Evolutionary conservation across 2,113 vertebrate species (phyloP), one percentile per base, ranked within the genome.

Genomic region (Rhea americana): DNA sequence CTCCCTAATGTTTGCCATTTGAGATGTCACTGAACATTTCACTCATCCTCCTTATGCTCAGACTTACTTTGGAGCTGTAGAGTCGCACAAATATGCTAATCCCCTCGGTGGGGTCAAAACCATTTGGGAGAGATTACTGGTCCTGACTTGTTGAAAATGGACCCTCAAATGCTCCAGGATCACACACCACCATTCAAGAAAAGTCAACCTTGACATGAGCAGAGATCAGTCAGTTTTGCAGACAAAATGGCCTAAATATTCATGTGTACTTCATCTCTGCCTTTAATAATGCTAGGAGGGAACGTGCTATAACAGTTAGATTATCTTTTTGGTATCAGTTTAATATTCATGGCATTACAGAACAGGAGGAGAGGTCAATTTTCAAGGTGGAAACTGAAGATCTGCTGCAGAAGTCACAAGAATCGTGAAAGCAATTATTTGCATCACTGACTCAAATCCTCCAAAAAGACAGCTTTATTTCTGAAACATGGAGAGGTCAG

Each of bases 221-320:
- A 15, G 15, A 82, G 21, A 19, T 67, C 32, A 30, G 22, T 51
- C 21, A 16, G 32, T 17, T 81, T 58, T 73, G 13, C 26, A 84
- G 66, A n/a, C 11, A 37, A 75, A 81, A 48, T 11, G 11, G 1
- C n/a, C 22, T 28, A 67, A 43, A 63, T 20, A 15, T 7, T 41
- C 45, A 47, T 47, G 11, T 15, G 3, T 15, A 6, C 12, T 51
- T 53, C 3, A 19, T 7, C 8, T 84, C 65, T 75, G 24, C 22
- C 15, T 37, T 78, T 41, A 81, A 35, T 67, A 58, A 21, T 8
- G 25, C 32, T 14, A 86, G 24, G 7, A 78, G 4, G 8, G 22
- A 59, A 61, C 43, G 37, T 61, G 43, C 41, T 28, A 13, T 1
- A 3, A 12, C 22, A 0, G 0, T 1, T 48, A n/a, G 10, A 19